Base-by-base conservation (phyloP, 2,888 invertebrate species). In the Lasioglossum oenotherae region DNA sequence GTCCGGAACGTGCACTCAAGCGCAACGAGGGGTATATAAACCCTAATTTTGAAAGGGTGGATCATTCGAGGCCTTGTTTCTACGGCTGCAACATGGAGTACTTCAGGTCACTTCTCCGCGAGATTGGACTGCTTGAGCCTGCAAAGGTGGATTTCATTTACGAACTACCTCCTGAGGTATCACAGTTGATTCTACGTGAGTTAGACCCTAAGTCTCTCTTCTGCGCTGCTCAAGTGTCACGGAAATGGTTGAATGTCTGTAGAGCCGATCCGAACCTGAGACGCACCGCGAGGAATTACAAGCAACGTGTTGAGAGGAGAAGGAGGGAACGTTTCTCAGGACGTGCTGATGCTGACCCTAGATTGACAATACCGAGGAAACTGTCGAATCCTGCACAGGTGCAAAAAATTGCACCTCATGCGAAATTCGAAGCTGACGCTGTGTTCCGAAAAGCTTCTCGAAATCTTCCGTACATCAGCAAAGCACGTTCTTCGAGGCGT, bases 201-300 rank as follows among this genome's bases (percentile, higher is more conserved):
- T 81, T 87, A 44, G 82, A 87, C 14, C 44, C 82, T 16, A 76
- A 81, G 23, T 80, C 80, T 19, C 72, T 87, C 16, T 14, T 86
- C 19, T 8, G 12, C 23, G 83, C 49, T 0, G 71, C 67, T 1
- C 81, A 60, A 19, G 75, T 83, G 0, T 83, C 81, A 4, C 64
- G 74, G 10, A 74, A 74, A 12, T 87, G 87, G 81, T 0, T 74
- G 6, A 0, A 44, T 0, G 44, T 86, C 69, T 83, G 82, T 19
- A 64, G 5, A 0, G 64, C 79, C 12, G 79, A 80, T 14, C 38
- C 10, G 4, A 4, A 0, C 14, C n/a, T 86, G 2, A 35, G 77
- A 23, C 53, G 53, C 8, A n/a, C 67, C 0, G 77, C 77, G 4
- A 77, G 79, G 14, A 53, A 35, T 0, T n/a, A 74, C 38, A 23